Conservation (phyloP, 2,797 vertebrate species). For the Melanotaenia nigrans region DNA sequence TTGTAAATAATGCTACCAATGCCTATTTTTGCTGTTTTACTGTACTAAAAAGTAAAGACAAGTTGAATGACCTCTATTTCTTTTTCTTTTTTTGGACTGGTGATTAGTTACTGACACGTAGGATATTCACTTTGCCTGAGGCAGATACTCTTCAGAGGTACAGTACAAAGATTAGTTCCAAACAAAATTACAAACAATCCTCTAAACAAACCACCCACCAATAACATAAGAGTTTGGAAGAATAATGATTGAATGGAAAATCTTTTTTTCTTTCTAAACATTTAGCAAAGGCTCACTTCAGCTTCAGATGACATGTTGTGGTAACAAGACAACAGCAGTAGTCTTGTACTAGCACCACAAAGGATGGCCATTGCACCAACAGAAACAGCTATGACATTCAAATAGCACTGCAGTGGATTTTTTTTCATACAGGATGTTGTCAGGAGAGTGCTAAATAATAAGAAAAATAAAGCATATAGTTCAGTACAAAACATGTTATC, state of each 20-base stretch:
- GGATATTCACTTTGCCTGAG: conserved; percentile 52
- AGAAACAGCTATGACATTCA: conserved; percentile 70
- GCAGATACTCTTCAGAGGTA: conserved; percentile 66
- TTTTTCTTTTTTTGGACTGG: conserved; percentile 49
- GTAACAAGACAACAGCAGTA: conserved; percentile 46
- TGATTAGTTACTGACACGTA: conserved; percentile 49
- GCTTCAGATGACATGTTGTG: conserved; percentile 46
- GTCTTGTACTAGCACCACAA: conserved; percentile 66
- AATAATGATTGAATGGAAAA: conserved; percentile 38
- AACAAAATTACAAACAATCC: conserved; percentile 54
- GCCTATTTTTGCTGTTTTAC: conserved; percentile 39
- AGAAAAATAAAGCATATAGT: conserved; percentile 37
- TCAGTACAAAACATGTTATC: conserved; percentile 59
- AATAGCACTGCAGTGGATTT: conserved; percentile 65
- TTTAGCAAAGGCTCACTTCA: conserved; percentile 33
- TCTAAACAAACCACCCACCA: conserved; percentile 46
- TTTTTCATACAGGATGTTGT: conserved; percentile 50
- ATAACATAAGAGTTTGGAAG: conserved; percentile 37
- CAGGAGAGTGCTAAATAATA: conserved; percentile 46
- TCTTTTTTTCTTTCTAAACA: conserved; percentile 11
- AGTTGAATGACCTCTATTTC: conserved; percentile 51
- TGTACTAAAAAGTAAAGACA: conserved; percentile 47
- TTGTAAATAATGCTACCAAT: conserved; percentile 2
- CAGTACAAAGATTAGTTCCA: conserved; percentile 74
- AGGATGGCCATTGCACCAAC: conserved; percentile 65